A percentile compares a stretch with the other conserved stretches of the same genome.
Conservation (phyloP, 2,797 vertebrate genomes). For the Epinephelus malabaricus region DNA sequence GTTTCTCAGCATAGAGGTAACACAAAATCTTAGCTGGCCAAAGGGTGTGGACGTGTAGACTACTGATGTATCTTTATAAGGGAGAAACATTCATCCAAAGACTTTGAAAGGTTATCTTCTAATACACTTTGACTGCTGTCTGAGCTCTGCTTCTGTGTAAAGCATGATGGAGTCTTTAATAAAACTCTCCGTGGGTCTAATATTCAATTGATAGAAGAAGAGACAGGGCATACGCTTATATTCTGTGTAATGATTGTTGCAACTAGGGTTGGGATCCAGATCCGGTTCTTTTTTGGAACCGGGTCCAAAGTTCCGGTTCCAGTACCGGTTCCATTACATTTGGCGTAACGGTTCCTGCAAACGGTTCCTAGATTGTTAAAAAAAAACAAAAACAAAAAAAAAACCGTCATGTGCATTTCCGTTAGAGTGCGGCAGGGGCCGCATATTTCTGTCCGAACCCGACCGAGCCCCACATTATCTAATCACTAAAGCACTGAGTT, state of each 20-base stretch:
- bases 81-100: constrained; percentile 9
- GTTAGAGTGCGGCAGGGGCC: too few relatives aligned
- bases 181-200: constrained; percentile 24
- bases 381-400: too few relatives aligned
- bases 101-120: constrained; percentile 27
- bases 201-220: constrained; percentile 27
- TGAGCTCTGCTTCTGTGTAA: constrained; percentile 28
- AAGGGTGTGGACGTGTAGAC: constrained; percentile 5
- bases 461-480: too few relatives aligned
- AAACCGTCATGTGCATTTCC: too few relatives aligned
- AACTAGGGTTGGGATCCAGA: background rate
- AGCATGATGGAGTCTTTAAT: constrained; percentile 31
- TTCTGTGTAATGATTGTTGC: constrained; percentile 27
- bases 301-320: too few relatives aligned
- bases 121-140: constrained; percentile 21
- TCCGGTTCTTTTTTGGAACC: too few relatives aligned
- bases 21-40: background rate
- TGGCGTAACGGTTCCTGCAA: too few relatives aligned
- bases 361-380: too few relatives aligned
- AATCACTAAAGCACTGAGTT: too few relatives aligned
- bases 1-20: constrained; percentile 19
- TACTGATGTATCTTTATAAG: constrained; percentile 26
- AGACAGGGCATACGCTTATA: constrained; percentile 16
- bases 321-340: too few relatives aligned
- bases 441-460: too few relatives aligned